phyloP scores from a whole-genome alignment of 2,888 invertebrate genomes.

The Nephrocerus scutellatus region DNA sequence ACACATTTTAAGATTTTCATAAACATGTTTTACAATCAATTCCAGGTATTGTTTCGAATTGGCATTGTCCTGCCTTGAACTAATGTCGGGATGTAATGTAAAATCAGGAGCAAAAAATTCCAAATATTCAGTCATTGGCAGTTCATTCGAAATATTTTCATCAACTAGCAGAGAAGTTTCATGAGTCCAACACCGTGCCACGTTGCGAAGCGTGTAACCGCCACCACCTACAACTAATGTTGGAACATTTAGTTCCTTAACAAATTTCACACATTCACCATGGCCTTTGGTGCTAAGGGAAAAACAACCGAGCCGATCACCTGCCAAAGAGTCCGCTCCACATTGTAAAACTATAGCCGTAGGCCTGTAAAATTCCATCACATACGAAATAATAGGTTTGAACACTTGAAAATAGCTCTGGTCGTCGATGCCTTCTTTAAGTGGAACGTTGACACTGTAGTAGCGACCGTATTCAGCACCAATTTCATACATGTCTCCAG shows the following conservation, averaged over 20 bases:
- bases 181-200: conserved; percentile 98
- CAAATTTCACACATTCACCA: conserved; percentile 96
- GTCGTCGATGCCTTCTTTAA: conserved; percentile 97
- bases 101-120: conserved; percentile 98
- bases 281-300: conserved; percentile 91
- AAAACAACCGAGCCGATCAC: conserved; percentile 92
- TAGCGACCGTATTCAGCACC: conserved; percentile 93
- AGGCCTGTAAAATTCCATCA: conserved; percentile 95
- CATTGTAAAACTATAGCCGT: conserved; percentile 96
- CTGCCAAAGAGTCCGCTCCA: conserved; percentile 95
- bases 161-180: conserved; percentile 93
- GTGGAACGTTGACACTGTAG: conserved; percentile 96
- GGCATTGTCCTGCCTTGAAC: conserved; percentile 80
- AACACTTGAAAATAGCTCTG: conserved; percentile 86
- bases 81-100: conserved; percentile 87
- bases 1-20: conserved; percentile 89
- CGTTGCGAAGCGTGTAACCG: conserved; percentile 90
- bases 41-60: conserved; percentile 95
- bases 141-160: conserved; percentile 86
- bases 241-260: conserved; percentile 86
- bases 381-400: conserved; percentile 85
- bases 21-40: conserved; percentile 78
- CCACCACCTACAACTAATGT: conserved; percentile 78
- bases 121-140: conserved; percentile 92
- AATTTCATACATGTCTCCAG: conserved; percentile 98